phyloP scores from a whole-genome alignment of 2,113 vertebrate genomes.

The Seriola aureovittata region DNA sequence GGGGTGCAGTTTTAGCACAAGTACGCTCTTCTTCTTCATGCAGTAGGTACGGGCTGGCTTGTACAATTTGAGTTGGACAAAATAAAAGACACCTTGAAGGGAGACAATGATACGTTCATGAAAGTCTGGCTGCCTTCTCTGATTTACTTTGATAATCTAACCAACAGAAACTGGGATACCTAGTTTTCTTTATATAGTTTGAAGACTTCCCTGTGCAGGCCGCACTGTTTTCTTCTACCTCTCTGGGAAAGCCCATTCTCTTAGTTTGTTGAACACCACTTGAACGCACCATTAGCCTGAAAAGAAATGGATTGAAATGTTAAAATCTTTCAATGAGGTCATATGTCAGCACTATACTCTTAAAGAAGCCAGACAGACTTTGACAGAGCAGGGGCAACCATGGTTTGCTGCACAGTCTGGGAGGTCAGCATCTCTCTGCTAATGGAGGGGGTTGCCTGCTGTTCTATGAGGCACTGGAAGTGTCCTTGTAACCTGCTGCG shows the following conservation, averaged over 20 bases:
- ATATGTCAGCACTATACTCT: neutral
- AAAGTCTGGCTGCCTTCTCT: too few species aligned
- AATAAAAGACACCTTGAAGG: too few species aligned
- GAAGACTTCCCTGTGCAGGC: neutral
- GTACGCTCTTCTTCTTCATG: too few species aligned
- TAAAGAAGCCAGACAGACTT: neutral
- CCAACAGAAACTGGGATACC: too few species aligned
- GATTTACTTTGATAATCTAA: too few species aligned
- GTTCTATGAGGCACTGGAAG: conserved; percentile 17
- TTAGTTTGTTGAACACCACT: neutral
- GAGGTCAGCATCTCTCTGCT: conserved; percentile 34
- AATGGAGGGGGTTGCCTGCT: conserved; percentile 6
- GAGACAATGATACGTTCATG: too few species aligned
- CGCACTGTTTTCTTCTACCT: neutral
- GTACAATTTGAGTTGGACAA: too few species aligned
- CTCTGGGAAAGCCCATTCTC: neutral
- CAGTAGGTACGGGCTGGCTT: too few species aligned
- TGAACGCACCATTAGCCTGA: neutral
- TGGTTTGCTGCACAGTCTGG: neutral
- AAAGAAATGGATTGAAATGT: neutral
- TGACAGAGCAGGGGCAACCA: neutral
- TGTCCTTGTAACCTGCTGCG: conserved; percentile 57
- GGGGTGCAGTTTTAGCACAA: too few species aligned
- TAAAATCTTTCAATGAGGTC: neutral
- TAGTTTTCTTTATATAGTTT: neutral